Evolutionary conservation across 2,113 vertebrate genomes (phyloP), one percentile per base, ranked within the genome.

Genomic region (Sorex fumeus): DNA sequence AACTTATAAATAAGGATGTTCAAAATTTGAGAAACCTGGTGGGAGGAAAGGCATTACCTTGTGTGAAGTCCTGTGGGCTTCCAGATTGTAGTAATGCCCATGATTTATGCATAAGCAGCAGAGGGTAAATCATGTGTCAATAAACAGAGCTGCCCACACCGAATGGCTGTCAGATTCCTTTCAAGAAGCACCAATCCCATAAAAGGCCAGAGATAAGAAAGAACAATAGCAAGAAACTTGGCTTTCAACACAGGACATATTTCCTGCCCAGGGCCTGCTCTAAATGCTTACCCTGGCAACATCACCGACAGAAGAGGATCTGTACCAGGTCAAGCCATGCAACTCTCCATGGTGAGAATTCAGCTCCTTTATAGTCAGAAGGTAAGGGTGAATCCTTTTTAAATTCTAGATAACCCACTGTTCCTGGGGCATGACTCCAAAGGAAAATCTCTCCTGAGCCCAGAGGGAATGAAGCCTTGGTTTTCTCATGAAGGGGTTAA

Each of bases 131-230:
- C 32, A 0, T 36, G 40, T 45, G 67, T 53, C 47, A 4, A 64
- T 77, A 84, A 69, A 66, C 30, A 91, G 75, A 84, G 79, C 43
- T 67, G 11, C 57, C 88, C 84, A 23, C 21, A 50, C 57, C 28
- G 32, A 80, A 60, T 27, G 16, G 88, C 30, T 40, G 13, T 32
- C 34, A 67, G 27, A 47, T 88, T 72, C 88, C 91, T 86, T 89
- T 84, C 74, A 93, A 88, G 67, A 32, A 92, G 62, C 47, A 36
- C 45, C 78, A 57, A 25, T 45, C 84, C 89, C 50, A 57, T 71
- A 70, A 67, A 84, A 91, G 80, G 64, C 72, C 53, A 72, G 67
- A 92, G 87, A 50, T 62, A 87, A 89, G 84, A 83, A 69, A 45
- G 62, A 90, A 88, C 67, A 94, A 83, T 85, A 76, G 43, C 23